Conservation (phyloP, 2,797 vertebrate species). For the Pangasius krempfi region DNA sequence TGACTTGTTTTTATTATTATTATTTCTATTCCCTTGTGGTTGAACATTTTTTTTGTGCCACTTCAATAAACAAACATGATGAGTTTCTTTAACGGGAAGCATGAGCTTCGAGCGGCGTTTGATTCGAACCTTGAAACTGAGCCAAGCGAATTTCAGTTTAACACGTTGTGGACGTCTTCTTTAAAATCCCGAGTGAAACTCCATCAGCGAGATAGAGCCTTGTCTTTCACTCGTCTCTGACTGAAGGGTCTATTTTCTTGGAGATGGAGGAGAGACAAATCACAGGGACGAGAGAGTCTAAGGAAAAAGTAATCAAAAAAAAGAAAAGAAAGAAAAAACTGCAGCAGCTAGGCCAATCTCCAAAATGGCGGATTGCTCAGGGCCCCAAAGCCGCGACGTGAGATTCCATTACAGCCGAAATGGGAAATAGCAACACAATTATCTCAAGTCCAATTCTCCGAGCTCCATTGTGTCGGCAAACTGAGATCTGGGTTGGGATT, state of each 20-base stretch:
- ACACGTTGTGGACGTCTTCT: background rate
- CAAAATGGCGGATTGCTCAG: constrained; percentile 59
- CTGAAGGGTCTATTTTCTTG: constrained; percentile 51
- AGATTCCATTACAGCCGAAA: constrained; percentile 77
- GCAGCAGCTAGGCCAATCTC: constrained; percentile 61
- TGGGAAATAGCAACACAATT: constrained; percentile 79
- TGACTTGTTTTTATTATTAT: background rate
- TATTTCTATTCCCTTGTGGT: background rate
- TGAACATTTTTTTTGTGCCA: background rate
- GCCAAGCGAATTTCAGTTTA: background rate
- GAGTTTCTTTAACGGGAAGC: background rate
- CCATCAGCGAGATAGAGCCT: constrained; percentile 26
- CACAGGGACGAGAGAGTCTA: constrained; percentile 33
- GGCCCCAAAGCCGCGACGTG: constrained; percentile 59
- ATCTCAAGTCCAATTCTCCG: constrained; percentile 78
- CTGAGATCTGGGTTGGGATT: constrained; percentile 74
- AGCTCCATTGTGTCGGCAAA: constrained; percentile 79
- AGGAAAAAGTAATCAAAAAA: constrained; percentile 64
- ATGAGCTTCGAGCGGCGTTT: background rate
- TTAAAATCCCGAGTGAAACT: constrained; percentile 30
- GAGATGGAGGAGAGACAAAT: constrained; percentile 47
- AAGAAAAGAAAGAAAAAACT: constrained; percentile 60
- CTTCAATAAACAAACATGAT: background rate
- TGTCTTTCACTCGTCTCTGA: constrained; percentile 32
- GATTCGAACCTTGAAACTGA: background rate